A percentile compares a stretch with the other conserved stretches of the same genome.
Conservation (phyloP, 2,888 invertebrate genomes). For the Caenorhabditis becei region DNA sequence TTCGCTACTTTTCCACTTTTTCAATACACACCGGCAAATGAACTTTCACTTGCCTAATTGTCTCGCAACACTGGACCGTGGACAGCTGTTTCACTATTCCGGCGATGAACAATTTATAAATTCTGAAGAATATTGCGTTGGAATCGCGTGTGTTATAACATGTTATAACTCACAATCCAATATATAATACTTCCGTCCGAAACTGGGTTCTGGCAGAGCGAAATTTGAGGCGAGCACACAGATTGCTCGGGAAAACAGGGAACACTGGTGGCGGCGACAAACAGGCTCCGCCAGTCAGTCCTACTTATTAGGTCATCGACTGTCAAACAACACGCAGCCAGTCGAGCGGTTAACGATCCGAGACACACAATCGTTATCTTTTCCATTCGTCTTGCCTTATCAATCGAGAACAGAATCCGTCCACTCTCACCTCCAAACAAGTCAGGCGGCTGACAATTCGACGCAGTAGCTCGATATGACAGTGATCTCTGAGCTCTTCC, state of each 20-base stretch:
- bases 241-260: constrained; percentile 10
- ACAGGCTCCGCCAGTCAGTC: background rate
- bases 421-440: constrained; percentile 3
- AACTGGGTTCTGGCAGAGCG: constrained; percentile 9
- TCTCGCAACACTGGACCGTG: background rate
- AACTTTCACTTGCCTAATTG: background rate
- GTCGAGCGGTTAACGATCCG: constrained; percentile 12
- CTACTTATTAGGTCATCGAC: constrained; percentile 30
- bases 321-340: constrained; percentile 18
- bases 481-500: constrained; percentile 27
- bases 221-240: constrained; percentile 25
- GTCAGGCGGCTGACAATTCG: background rate
- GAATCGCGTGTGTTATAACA: background rate
- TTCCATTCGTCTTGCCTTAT: background rate
- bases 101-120: background rate
- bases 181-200: constrained; percentile 8
- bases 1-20: background rate
- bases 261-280: constrained; percentile 9
- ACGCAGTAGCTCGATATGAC: background rate
- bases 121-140: background rate
- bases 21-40: background rate
- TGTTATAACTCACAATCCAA: constrained; percentile 6
- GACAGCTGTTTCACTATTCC: background rate
- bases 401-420: constrained; percentile 11
- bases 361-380: constrained; percentile 4